Evolutionary conservation across 1,140 invertebrate genomes (phyloP).

Genomic region (Trinorchestia longiramus): DNA sequence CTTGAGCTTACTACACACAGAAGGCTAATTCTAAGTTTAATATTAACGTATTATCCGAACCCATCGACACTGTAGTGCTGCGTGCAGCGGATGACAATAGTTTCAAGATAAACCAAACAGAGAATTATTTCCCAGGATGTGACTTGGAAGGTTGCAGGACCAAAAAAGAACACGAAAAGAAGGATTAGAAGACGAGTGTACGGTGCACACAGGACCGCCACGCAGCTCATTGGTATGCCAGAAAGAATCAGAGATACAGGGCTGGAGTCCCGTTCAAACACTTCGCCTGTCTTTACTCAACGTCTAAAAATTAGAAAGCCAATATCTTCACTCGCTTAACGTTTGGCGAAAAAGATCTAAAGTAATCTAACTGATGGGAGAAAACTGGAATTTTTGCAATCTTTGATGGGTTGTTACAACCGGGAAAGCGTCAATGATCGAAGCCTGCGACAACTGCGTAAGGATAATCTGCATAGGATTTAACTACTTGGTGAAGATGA

Average conservation of each 20-base stretch:
- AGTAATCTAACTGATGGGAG: slow-evolving; percentile 46
- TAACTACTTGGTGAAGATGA: neutral
- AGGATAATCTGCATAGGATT: neutral
- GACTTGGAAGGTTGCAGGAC: neutral
- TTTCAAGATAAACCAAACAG: neutral
- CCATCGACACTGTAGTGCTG: neutral
- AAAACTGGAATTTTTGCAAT: neutral
- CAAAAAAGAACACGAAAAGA: neutral
- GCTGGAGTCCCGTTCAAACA: slow-evolving; percentile 22
- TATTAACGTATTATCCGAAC: neutral
- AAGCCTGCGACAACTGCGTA: neutral
- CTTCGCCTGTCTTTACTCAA: slow-evolving; percentile 28
- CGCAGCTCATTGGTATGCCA: slow-evolving; percentile 43
- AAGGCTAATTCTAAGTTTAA: neutral
- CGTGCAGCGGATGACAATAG: neutral
- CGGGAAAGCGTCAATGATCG: slow-evolving; percentile 19
- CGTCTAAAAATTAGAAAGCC: slow-evolving; percentile 46
- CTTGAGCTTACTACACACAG: neutral
- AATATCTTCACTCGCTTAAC: slow-evolving; percentile 45
- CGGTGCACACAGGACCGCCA: neutral
- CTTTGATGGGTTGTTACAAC: slow-evolving; percentile 34
- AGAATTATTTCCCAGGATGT: neutral
- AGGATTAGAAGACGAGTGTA: neutral
- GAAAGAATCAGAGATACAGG: slow-evolving; percentile 34
- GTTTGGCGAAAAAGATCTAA: slow-evolving; percentile 21